Base-by-base conservation (phyloP, 2,113 vertebrate genomes). In the Pagrus major region DNA sequence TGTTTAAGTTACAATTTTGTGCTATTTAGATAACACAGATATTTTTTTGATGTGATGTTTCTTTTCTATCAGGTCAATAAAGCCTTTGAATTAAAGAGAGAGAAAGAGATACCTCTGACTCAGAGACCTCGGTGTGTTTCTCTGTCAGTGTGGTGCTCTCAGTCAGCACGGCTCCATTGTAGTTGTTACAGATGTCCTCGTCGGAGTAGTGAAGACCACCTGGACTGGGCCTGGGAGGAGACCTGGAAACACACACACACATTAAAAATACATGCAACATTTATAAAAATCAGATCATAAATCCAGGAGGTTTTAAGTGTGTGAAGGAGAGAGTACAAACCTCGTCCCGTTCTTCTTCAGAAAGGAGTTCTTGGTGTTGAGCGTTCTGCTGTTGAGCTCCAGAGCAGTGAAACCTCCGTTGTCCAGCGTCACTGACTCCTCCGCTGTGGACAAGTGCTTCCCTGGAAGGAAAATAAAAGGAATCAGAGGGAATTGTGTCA, bases 171-270 rank as follows among this genome's bases (percentile, higher is more conserved):
- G 96, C 92, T 1, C 97, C 97, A 0, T 99, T 98, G 87, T 98
- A 98, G 90, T 97, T 98, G 94, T 94, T 97, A 72, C 97, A 97
- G 87, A 99, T 95, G 80, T 99, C 97, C 80, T 99, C 97, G 0
- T 99, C 98, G 0, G 98, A 99, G 92, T 99, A 99, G 93, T 94
- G 97, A 72, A 99, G 95, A 3, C 96, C 97, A 0, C 97, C 98
- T 0, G 98, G 98, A 90, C 97, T 99, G 9, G 97, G 97, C 29
- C 98, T 96, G 33, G 98, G 98, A 9, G 98, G 98, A 76, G 97
- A 98, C 91, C 98, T 99, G 70, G 61, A 71, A 10, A 64, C 33
- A 77, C 12, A 64, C 33, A 77, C 42, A 70, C 61, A 37, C 29
- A 74, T 15, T n/a, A 18, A 76, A 35, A 46, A 47, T 46, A 6